Evolutionary conservation across 2,113 vertebrate genomes (phyloP).

Genomic region (Piliocolobus tephrosceles): DNA sequence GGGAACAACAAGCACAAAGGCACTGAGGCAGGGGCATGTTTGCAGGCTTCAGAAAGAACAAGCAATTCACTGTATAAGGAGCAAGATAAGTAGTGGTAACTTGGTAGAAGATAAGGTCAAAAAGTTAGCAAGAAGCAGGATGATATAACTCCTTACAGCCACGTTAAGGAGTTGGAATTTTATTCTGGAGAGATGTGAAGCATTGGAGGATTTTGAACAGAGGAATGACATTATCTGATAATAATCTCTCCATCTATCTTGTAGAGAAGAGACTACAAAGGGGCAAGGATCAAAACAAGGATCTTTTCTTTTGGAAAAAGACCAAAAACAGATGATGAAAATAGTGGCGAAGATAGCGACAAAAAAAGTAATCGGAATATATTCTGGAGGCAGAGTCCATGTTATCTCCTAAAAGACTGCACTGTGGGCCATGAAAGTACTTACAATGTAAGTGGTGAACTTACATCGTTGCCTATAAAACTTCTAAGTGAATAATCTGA

Average conservation of each 20-base stretch:
- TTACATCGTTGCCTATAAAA: background rate
- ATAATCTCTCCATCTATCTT: background rate
- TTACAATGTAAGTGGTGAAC: background rate
- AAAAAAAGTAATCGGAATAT: background rate
- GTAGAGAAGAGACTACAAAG: background rate
- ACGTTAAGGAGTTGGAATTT: background rate
- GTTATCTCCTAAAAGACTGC: background rate
- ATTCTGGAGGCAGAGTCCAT: background rate
- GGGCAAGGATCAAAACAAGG: background rate
- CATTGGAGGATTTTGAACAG: background rate
- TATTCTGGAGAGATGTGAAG: background rate
- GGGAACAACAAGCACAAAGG: background rate
- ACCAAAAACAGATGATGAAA: background rate
- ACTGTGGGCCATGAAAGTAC: background rate
- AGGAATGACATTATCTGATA: background rate
- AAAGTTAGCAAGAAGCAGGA: background rate
- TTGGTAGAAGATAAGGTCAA: background rate
- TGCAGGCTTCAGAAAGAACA: background rate
- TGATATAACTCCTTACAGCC: background rate
- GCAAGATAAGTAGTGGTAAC: background rate
- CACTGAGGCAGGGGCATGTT: background rate
- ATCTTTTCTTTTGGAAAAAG: background rate
- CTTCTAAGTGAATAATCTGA: background rate
- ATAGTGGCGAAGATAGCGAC: background rate
- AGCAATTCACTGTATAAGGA: background rate